Percentiles rank a stretch among this genome's conserved stretches.
These are phyloP conservation scores for Atta texana DNA, from an alignment of 1,140 invertebrate species.

Conservation along the genomic window DNA sequence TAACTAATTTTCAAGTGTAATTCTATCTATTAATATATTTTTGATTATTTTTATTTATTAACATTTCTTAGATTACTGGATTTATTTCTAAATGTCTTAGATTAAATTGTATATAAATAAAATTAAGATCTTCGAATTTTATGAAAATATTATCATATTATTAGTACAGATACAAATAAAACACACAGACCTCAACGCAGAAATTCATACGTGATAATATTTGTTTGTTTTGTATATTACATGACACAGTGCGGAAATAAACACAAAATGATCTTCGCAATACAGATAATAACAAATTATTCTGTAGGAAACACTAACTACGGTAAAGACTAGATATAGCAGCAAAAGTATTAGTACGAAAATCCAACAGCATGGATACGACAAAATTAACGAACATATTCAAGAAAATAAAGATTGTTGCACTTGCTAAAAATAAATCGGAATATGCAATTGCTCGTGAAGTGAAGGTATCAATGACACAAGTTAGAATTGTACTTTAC, in stretches of 20 bases:
- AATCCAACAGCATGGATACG: background rate
- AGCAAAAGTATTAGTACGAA: background rate
- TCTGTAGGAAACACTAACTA: background rate
- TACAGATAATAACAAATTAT: background rate
- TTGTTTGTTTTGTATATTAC: background rate
- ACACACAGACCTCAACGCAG: background rate
- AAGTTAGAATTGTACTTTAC: background rate
- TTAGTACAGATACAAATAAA: no score
- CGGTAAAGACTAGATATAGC: background rate
- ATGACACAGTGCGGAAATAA: background rate
- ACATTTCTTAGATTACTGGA: background rate
- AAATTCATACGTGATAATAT: background rate
- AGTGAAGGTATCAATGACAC: background rate
- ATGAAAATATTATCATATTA: conserved; percentile 15
- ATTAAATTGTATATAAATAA: background rate
- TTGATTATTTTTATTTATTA: background rate
- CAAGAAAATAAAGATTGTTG: background rate
- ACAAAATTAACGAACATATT: no score
- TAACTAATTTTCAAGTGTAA: background rate
- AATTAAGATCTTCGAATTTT: background rate
- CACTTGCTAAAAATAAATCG: background rate
- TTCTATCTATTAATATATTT: background rate
- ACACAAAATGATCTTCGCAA: background rate
- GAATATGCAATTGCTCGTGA: background rate
- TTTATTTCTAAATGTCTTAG: background rate